Percentiles rank a stretch among this genome's conserved stretches.
Conservation (phyloP, 1,140 invertebrate species). For the Leucophenga varia region DNA sequence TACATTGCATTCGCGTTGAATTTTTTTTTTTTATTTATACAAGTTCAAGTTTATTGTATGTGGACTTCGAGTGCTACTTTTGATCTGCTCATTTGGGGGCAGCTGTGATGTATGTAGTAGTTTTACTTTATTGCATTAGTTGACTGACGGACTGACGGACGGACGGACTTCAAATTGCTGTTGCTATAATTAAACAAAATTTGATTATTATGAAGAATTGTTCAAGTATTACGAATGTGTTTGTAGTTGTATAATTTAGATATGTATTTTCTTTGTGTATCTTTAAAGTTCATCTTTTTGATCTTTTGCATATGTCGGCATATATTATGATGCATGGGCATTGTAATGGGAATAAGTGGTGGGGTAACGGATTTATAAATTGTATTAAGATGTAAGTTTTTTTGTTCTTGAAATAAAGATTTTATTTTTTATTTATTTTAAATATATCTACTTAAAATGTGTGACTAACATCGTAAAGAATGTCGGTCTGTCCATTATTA, state of each 20-base stretch:
- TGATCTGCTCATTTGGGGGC: slow-evolving; percentile 16
- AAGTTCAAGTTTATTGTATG: slow-evolving; percentile 50
- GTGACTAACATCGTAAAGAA: too few species aligned
- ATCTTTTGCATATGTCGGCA: slow-evolving; percentile 43
- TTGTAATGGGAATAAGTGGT: too few species aligned
- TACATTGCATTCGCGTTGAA: slow-evolving; percentile 7
- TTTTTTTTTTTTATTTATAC: background rate
- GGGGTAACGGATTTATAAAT: too few species aligned
- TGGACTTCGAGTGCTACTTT: too few species aligned
- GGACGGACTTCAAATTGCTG: slow-evolving; percentile 8
- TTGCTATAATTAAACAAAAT: slow-evolving; percentile 44
- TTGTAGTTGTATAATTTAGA: background rate
- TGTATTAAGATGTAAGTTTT: too few species aligned
- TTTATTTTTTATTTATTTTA: too few species aligned
- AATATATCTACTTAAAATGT: too few species aligned
- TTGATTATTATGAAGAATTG: slow-evolving; percentile 22
- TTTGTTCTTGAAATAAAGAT: too few species aligned
- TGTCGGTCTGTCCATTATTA: too few species aligned
- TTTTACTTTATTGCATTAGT: slow-evolving; percentile 27
- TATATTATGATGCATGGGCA: too few species aligned
- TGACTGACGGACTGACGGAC: background rate
- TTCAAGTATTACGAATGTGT: background rate
- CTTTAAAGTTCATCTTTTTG: slow-evolving; percentile 23
- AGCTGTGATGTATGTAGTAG: slow-evolving; percentile 22
- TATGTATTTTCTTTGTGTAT: too few species aligned